Evolutionary conservation across 37 sponge, comb jelly and placozoan species (phyloP), one percentile per base, ranked within the genome.

Genomic region (Oopsacas minuta): DNA sequence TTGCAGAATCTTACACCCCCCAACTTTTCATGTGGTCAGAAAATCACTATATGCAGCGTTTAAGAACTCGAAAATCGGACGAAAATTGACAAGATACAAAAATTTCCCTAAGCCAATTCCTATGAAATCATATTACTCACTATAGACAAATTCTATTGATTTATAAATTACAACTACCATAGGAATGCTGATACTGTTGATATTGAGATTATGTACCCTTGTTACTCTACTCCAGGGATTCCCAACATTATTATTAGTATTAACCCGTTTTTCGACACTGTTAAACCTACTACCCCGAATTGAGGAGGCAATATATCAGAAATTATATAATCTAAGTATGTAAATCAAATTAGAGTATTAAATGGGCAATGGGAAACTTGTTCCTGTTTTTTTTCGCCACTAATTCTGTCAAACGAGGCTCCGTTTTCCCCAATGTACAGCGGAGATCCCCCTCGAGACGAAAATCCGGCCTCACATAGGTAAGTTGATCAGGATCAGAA

Each of bases 401-500:
- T 61, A 61, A 61, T 12, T 61, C 75, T 61, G 20, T 61, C 75
- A 61, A 61, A 61, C 7, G 75, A 61, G 75, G 75, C 5, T 3
- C 75, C 22, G 75, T 61, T 61, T 61, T 61, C 32, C 75, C 28
- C 22, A 61, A 61, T 12, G 75, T 34, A 61, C 75, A 61, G 7
- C 75, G 75, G 3, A 61, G 75, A 61, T 61, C 75, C 22, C 75
- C 75, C 22, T 61, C 75, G 75, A 61, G 20, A 61, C 75, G 75
- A 61, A 61, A 61, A 61, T 12, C 75, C 75, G 75, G 75, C 75
- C 75, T 61, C 75, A 61, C 75, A 61, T 61, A 61, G 75, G 28
- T 61, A 61, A 61, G 75, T 61, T 61, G 75, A 61, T 61, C 7
- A 61, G 75, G 75, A 61, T 61, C 75, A 61, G 75, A 61, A 61